Evolutionary conservation across 92 coral and sea anemone species (phyloP), one percentile per base, ranked within the genome.

Genomic region (Nematostella vectensis): DNA sequence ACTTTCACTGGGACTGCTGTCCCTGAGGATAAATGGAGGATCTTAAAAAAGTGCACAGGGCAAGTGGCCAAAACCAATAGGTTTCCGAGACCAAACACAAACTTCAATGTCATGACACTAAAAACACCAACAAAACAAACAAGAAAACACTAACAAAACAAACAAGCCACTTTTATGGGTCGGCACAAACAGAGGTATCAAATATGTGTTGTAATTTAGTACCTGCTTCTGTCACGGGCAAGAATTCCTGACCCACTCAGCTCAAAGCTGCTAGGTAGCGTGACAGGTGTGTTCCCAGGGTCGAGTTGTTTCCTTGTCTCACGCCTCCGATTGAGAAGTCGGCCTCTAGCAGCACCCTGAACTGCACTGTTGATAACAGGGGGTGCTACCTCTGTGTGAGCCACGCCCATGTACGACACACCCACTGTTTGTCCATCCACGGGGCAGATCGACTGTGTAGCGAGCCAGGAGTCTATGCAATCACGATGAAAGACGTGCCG

Each of bases 381-480:
- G 30, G 63, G 59, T 12, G 52, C 2, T 21, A 45, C 72, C 11
- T 45, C 54, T 38, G 44, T 43, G 51, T 47, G 23, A 15, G 40
- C 6, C 1, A 17, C 36, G 12, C 38, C 21, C n/a, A n/a, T n/a
- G n/a, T n/a, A n/a, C n/a, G n/a, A n/a, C n/a, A n/a, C n/a, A 23
- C 43, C 19, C 26, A 68, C 39, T 0, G 74, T 37, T 17, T 52
- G 24, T 15, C 99, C 99, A 61, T 93, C 99, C 31, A 79, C 59
- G 11, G 99, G 96, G 59, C 99, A 93, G 21, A 85, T 75, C 37
- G 76, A 72, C 54, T 87, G 99, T 48, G 50, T 81, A 36, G 80
- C 55, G 15, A 93, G 85, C 99, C 99, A 93, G 62, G 55, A 72
- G 77, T 93, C 96, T 11, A 93, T 87, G 31, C 99, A 93, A 60